Evolutionary conservation across 2,113 vertebrate genomes (phyloP), one percentile per base, ranked within the genome.

Genomic region (Laterallus jamaicensis): DNA sequence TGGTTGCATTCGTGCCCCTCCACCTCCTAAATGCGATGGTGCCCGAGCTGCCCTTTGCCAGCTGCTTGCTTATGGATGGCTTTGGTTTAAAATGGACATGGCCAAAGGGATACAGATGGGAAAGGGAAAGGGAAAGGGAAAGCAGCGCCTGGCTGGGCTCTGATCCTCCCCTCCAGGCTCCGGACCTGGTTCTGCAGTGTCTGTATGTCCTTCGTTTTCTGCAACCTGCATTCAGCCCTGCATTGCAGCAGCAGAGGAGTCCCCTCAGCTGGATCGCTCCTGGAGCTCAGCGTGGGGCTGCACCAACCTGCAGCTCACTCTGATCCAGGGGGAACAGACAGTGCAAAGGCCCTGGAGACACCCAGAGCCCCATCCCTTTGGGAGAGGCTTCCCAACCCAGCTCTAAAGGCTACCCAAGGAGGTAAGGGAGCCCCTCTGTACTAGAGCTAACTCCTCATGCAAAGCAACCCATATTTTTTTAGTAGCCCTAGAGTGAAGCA

Each of bases 211-310:
- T 97, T 97, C 96, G 12, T 47, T 94, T 94, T 96, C 93, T 96
- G 96, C 97, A 97, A 92, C 93, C 94, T 95, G 95, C 93, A 90
- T 91, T 96, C 58, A 97, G 94, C 96, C 83, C 97, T 98, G 97
- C 97, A 98, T 97, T 98, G 97, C 97, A 97, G 97, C 92, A 97
- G 90, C 88, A 62, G 50, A 93, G 80, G 22, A 90, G 93, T 96
- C 91, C 94, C 92, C 91, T 88, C 39, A 29, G 15, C 71, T 76
- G 95, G 29, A 31, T 56, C 29, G 54, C 62, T 94, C 92, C 91
- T 11, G 67, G 18, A 89, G 95, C 90, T 64, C 86, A 7, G 54
- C 39, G 17, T 35, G 71, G 82, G 90, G 88, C 92, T 91, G 89
- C 81, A 78, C 78, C 91, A 7, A 63, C 54, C 29, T 63, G 10